These are phyloP conservation scores for Arion vulgaris DNA, from an alignment of 1,140 invertebrate genomes.

Conservation along the genomic window DNA sequence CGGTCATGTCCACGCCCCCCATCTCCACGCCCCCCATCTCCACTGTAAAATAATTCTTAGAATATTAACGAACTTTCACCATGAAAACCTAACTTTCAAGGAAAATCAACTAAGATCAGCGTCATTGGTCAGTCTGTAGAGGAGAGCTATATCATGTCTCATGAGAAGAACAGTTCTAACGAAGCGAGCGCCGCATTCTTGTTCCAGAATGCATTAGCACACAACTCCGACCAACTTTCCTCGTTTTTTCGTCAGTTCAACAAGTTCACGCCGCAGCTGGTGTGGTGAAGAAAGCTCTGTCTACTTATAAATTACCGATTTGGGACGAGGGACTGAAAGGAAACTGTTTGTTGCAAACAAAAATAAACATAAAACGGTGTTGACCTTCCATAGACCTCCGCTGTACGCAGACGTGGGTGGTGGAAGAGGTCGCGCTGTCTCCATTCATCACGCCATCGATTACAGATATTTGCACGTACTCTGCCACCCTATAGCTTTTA, in stretches of 20 bases:
- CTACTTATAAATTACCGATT: conserved; percentile 6
- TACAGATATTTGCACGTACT: conserved; percentile 4
- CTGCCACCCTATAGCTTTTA: neutral
- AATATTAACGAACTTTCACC: too few species aligned
- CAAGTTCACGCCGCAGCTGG: neutral
- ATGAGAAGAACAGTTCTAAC: too few species aligned
- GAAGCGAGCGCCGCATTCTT: too few species aligned
- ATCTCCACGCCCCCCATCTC: too few species aligned
- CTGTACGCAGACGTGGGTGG: neutral
- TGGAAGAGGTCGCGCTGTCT: neutral
- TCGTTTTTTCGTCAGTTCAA: neutral
- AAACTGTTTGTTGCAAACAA: conserved; percentile 11
- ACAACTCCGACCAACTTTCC: too few species aligned
- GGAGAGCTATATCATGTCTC: too few species aligned
- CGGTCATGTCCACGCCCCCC: too few species aligned
- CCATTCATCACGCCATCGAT: neutral
- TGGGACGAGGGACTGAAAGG: neutral
- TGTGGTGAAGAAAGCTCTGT: neutral
- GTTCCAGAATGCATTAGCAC: too few species aligned
- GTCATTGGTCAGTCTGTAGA: too few species aligned
- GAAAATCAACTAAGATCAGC: too few species aligned
- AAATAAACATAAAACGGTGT: neutral
- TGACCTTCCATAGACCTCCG: neutral
- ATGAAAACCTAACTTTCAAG: too few species aligned
- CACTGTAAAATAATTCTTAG: too few species aligned